phyloP scores from a whole-genome alignment of 1,140 invertebrate species.

The Antheraea mylitta region DNA sequence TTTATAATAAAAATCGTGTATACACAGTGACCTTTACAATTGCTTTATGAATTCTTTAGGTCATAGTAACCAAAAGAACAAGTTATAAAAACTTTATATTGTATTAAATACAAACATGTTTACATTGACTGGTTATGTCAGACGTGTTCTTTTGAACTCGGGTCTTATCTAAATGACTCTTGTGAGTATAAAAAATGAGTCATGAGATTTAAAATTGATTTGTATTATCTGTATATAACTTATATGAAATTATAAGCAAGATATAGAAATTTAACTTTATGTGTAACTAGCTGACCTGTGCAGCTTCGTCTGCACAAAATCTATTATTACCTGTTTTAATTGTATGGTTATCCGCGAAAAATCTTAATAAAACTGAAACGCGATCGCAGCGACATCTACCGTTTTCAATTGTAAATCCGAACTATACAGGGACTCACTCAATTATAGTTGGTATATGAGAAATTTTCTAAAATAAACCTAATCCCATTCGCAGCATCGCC shows the following conservation, averaged over 20 bases:
- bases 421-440: too few relatives aligned
- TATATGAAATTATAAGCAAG: background rate
- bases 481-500: too few relatives aligned
- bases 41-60: background rate
- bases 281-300: too few relatives aligned
- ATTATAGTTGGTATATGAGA: too few relatives aligned
- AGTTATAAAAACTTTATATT: background rate
- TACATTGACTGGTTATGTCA: slow-evolving; percentile 1
- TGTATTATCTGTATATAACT: background rate
- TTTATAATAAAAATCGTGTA: background rate
- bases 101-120: background rate
- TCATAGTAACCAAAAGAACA: background rate
- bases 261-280: too few relatives aligned
- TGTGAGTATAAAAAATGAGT: background rate
- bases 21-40: background rate
- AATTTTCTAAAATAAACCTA: too few relatives aligned
- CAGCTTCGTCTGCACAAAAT: too few relatives aligned
- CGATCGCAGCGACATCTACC: too few relatives aligned
- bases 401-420: too few relatives aligned
- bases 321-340: too few relatives aligned
- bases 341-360: too few relatives aligned
- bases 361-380: too few relatives aligned
- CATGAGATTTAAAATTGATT: background rate
- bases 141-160: background rate
- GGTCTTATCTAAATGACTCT: slow-evolving; percentile 1